Evolutionary conservation across 2,888 invertebrate species (phyloP).

Genomic region (Bombylius major): DNA sequence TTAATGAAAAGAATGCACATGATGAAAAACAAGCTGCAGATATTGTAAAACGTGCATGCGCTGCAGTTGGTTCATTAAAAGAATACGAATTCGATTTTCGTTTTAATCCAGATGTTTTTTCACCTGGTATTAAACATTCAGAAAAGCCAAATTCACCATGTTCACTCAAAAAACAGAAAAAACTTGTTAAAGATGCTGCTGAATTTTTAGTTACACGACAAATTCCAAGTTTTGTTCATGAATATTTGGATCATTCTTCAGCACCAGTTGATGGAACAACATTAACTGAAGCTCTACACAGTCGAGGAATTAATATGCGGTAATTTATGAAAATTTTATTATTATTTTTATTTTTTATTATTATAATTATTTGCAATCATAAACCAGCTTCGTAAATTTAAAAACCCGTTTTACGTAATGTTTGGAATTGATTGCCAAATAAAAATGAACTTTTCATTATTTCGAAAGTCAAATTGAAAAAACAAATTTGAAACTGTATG

Average conservation of each 20-base stretch:
- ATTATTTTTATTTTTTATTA: neutral
- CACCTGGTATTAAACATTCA: constrained; percentile 80
- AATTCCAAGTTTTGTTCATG: constrained; percentile 87
- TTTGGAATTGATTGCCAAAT: neutral
- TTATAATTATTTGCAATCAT: too few species aligned
- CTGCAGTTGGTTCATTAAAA: constrained; percentile 85
- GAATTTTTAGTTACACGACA: constrained; percentile 88
- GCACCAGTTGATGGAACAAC: constrained; percentile 93
- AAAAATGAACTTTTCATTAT: too few species aligned
- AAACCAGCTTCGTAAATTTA: too few species aligned
- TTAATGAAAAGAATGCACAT: constrained; percentile 62
- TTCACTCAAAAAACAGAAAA: constrained; percentile 67
- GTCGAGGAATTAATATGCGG: constrained; percentile 86
- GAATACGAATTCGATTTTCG: constrained; percentile 94
- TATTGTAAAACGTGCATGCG: constrained; percentile 78
- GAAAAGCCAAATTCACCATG: constrained; percentile 51
- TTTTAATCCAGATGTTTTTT: constrained; percentile 98
- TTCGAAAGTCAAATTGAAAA: too few species aligned
- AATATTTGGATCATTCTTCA: constrained; percentile 79
- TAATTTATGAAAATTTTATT: constrained; percentile 1
- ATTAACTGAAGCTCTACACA: constrained; percentile 85
- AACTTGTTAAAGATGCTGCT: constrained; percentile 88
- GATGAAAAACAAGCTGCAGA: constrained; percentile 66
- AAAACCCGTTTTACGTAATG: neutral
- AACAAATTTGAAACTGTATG: too few species aligned